Evolutionary conservation across 2,113 vertebrate species (phyloP), one percentile per base, ranked within the genome.

Genomic region (Bujurquina vittata): DNA sequence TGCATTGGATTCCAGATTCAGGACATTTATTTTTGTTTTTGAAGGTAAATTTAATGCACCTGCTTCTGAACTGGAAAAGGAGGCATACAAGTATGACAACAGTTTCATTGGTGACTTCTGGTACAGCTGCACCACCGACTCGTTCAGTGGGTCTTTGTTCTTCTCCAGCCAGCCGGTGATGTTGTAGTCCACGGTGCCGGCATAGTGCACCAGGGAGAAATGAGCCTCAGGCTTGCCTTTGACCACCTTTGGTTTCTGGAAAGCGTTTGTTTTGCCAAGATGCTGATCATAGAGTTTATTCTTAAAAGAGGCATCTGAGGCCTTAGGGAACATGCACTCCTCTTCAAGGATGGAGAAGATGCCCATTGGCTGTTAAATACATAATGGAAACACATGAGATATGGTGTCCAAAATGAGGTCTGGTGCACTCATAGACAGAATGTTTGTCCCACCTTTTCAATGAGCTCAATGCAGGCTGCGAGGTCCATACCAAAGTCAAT

Each of bases 401-500:
- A 69, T 3, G 5, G 23, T 52, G 10, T 69, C 5, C 65, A 69
- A 31, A 52, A 69, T 31, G 43, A 69, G 23, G 18, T 52, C 3
- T 11, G 40, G 29, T 69, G 23, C 65, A 69, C 49, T 69, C 26
- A 20, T 69, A 4, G 20, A 10, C 23, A 69, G 10, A 69, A 18
- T 69, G 43, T 12, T 20, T 49, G 20, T 29, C 65, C 15, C 58
- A 98, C 97, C 97, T 97, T 98, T 87, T 98, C 97, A 5, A 97
- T 97, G 4, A 98, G 97, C 93, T 98, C 97, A 1, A 98, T 98
- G 93, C 97, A 98, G 91, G 97, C 96, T 4, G 97, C 97, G 89
- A 98, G 81, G 84, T 98, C 97, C 97, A 97, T 97, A 0, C 97
- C 97, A 1, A 98, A 97, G 90, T 98, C 97, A 8, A 97, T 97